Evolutionary conservation across 64 coral and sea anemone genomes (phyloP), one percentile per base, ranked within the genome.

Genomic region (Montipora cactus): DNA sequence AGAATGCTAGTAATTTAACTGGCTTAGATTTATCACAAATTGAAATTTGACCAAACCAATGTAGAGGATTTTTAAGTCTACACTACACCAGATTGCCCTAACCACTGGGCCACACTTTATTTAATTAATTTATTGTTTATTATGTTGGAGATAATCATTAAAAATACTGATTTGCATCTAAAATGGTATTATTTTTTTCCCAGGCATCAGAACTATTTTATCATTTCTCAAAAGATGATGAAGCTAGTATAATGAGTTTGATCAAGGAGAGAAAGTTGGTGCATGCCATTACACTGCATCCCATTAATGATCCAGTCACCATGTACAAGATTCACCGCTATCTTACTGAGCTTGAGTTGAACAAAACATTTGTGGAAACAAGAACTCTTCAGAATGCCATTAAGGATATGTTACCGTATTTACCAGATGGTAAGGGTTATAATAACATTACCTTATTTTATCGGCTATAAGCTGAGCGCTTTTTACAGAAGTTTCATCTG

Each of bases 251-350:
- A 14, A 16, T 85, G 47, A 53, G 23, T 73, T 44, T 96, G 59
- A 76, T 99, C 21, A 96, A 94, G 75, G 95, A 99, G 66, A 89
- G 92, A 23, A 83, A 83, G n/a, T 73, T 89, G 55, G n/a, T 47
- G 18, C 95, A 94, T 59, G 79, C 68, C 3, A 59, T 95, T 1
- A 69, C 79, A 7, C 14, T 99, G 15, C 89, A 79, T 49, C 98
- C 98, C 1, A 79, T 99, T 8, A 76, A 50, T 2, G 78, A 87
- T 48, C 95, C 95, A 6, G 22, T 92, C 1, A 19, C 90, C 21
- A 90, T 99, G 95, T 99, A 99, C 89, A 93, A 95, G 47, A 93
- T 99, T 58, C 98, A 99, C 76, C 98, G 90, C n/a, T 95, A 95
- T 76, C 94, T 85, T 90, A 94, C 95, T 50, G 98, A 99, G 59